These are phyloP conservation scores for Polyploca ridens DNA, from an alignment of 2,888 invertebrate species.

Conservation along the genomic window DNA sequence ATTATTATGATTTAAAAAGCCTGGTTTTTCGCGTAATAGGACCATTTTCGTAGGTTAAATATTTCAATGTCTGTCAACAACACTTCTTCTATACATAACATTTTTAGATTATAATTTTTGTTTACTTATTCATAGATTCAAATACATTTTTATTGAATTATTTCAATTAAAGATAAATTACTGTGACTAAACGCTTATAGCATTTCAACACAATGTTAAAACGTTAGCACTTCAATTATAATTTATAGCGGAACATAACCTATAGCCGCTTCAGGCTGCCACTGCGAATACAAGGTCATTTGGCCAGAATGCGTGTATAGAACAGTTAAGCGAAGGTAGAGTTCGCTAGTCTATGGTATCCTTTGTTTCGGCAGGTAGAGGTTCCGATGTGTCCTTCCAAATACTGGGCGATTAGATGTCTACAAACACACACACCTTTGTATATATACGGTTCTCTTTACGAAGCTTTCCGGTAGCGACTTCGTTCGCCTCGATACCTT, in stretches of 20 bases:
- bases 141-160: neutral
- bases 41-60: no score
- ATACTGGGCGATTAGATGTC: conserved; percentile 5
- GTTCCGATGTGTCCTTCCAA: conserved; percentile 7
- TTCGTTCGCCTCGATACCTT: no score
- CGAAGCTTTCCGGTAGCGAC: neutral
- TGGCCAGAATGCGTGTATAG: neutral
- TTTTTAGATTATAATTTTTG: no score
- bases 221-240: conserved; percentile 2
- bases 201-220: neutral
- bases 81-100: no score
- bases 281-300: conserved; percentile 2
- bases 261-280: neutral
- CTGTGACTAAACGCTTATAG: neutral
- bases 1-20: no score
- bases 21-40: no score
- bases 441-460: neutral
- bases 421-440: neutral
- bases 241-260: neutral
- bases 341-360: neutral
- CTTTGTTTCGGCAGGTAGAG: conserved; percentile 8
- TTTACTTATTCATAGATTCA: no score
- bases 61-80: no score
- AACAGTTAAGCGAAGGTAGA: neutral
- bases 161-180: neutral